A percentile compares a stretch with the other conserved stretches of the same genome.
These are phyloP conservation scores for Whitmania pigra DNA, from an alignment of 1,140 invertebrate genomes.

Conservation along the genomic window DNA sequence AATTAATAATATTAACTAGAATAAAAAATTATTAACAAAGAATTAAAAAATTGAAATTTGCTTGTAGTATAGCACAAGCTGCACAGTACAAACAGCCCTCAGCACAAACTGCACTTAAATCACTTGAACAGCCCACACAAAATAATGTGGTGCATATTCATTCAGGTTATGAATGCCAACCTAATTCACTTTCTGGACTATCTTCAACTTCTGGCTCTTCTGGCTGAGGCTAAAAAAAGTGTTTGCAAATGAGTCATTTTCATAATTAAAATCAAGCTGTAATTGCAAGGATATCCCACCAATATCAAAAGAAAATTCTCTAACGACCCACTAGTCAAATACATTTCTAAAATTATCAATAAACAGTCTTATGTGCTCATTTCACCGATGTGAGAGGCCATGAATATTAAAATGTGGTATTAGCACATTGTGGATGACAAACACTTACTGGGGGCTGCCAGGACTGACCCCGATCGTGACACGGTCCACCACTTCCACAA, in stretches of 20 bases:
- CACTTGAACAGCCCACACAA: too few relatives aligned
- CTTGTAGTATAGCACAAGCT: neutral
- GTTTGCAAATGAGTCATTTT: neutral
- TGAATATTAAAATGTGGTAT: too few relatives aligned
- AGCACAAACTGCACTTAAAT: too few relatives aligned
- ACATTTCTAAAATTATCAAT: too few relatives aligned
- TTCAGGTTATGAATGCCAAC: constrained; percentile 24
- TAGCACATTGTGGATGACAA: neutral
- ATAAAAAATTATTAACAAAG: neutral
- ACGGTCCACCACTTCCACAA: neutral
- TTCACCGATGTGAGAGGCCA: too few relatives aligned
- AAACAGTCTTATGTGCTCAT: too few relatives aligned
- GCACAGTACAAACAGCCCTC: too few relatives aligned
- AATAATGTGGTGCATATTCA: neutral
- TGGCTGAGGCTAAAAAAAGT: constrained; percentile 13
- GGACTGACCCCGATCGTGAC: neutral
- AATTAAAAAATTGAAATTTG: neutral
- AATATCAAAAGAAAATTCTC: too few relatives aligned
- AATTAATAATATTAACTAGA: neutral
- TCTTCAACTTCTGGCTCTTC: constrained; percentile 30
- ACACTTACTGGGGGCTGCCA: too few relatives aligned
- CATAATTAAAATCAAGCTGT: neutral
- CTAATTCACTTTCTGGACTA: constrained; percentile 31
- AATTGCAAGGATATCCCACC: too few relatives aligned
- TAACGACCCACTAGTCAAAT: too few relatives aligned